Base-by-base conservation (phyloP, 2,888 invertebrate genomes). In the Meiosimyza decipiens region DNA sequence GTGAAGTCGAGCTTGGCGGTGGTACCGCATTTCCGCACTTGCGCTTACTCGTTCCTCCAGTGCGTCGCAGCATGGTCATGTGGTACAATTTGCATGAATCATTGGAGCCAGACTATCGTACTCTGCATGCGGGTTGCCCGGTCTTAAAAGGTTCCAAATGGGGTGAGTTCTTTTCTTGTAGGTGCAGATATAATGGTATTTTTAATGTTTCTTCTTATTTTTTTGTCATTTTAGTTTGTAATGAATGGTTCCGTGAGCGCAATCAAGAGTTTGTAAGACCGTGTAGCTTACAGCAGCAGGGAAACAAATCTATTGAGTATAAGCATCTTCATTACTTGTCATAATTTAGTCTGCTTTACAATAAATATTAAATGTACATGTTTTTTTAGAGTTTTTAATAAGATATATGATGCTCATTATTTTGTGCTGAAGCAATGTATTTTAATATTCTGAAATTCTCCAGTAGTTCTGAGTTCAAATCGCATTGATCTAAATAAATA, bases 131-230 rank as follows among this genome's bases (percentile, higher is more conserved):
- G 3, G 97, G 96, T 67, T 98, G 98, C 87, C 97, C 97, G 1
- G 97, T 98, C 52, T 90, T 98, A 28, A 91, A 95, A 11, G 98
- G 98, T 55, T 93, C 94, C 40, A 98, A 98, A 89, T 97, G 97
- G 97, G 96, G 95, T 95, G 64, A 54, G 71, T 50, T 16, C 18
- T 54, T 16, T 16, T 54, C 7, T 15, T 16, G n/a, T 2, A n/a
- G 13, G 18, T 47, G 1, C 11, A 13, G 15, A 7, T 6, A 16
- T 16, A 9, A 16, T 13, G 12, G 18, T n/a, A 4, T 22, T n/a
- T n/a, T 18, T 4, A 55, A 16, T 55, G 11, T 11, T 55, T 11
- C n/a, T n/a, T 28, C 2, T 28, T 22, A 22, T 22, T 22, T 54
- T n/a, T 40, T 52, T 74, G 51, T 59, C 5, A 52, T 76, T 75